Evolutionary conservation across 37 sponge, comb jelly and placozoan genomes (phyloP).

Genomic region (Beroe ovata): DNA sequence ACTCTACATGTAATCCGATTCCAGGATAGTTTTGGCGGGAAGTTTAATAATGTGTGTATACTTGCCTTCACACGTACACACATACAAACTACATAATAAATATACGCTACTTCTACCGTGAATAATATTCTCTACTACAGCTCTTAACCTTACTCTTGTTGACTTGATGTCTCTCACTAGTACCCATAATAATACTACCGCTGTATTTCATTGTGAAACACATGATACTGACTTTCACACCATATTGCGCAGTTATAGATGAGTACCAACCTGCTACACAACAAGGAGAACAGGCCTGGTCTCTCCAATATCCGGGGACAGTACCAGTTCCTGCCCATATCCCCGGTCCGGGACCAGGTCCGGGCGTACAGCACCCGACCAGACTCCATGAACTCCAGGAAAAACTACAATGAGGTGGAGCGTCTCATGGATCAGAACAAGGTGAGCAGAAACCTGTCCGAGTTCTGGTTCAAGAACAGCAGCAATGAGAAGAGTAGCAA

Average conservation of each 20-base stretch:
- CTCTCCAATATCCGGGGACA: background rate
- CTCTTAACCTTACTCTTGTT: too few relatives aligned
- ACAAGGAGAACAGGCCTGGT: constrained; percentile 51
- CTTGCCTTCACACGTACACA: constrained; percentile 27
- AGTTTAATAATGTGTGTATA: constrained; percentile 25
- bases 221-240: too few relatives aligned
- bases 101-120: background rate
- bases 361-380: background rate
- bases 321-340: constrained; percentile 36
- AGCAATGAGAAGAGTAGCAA: background rate
- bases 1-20: constrained; percentile 21
- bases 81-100: constrained; percentile 16
- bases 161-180: too few relatives aligned
- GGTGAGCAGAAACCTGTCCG: constrained; percentile 42
- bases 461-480: constrained; percentile 61
- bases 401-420: constrained; percentile 56
- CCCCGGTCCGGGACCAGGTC: constrained; percentile 63
- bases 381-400: background rate
- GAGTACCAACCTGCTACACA: constrained; percentile 44
- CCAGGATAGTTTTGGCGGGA: constrained; percentile 43
- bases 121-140: too few relatives aligned
- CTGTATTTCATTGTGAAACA: too few relatives aligned
- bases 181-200: too few relatives aligned
- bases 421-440: constrained; percentile 61
- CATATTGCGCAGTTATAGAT: too few relatives aligned